Base-by-base conservation (phyloP, 2,888 invertebrate genomes). In the Drosophila neotestacea region DNA sequence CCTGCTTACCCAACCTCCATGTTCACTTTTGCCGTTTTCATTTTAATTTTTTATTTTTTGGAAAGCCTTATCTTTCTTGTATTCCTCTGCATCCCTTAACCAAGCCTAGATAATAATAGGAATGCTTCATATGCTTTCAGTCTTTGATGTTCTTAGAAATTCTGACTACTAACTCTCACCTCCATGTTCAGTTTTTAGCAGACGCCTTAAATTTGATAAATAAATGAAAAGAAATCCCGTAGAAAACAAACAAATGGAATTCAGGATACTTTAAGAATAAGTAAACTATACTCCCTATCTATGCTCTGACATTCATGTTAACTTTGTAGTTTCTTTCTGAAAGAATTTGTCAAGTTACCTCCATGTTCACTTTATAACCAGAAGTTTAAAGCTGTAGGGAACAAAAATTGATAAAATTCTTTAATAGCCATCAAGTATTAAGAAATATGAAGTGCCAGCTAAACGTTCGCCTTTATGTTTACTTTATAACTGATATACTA, bases 111-210 rank as follows among this genome's bases (percentile, higher is more conserved):
- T 9, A 55, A 56, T 56, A 44, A 44, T 56, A 34, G 44, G 27
- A 56, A 56, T 56, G 44, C 13, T 55, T 44, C 27, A 55, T 55
- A 55, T 44, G 55, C 27, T 55, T 34, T 42, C n/a, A 11, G 27
- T 44, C 55, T 56, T 56, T 56, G 55, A 56, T 56, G 55, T 56
- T 32, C 38, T 27, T 11, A 52, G 5, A 27, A 39, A 16, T 39
- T 13, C 9, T n/a, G 4, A 6, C 36, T 51, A n/a, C 55, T 6
- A 30, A 30, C 52, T 13, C 32, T 34, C 28, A 32, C 32, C 34
- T 38, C 52, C 51, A 34, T 36, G 61, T 34, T 38, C 51, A 64
- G 47, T 54, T 66, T 16, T 30, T 47, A 16, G 36, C 36, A 10
- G 16, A 16, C 10, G 69, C 42, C 39, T 61, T 27, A 27, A 22